These are phyloP conservation scores for Himantopus leucocephalus DNA, from an alignment of 2,113 vertebrate species.

Conservation along the genomic window DNA sequence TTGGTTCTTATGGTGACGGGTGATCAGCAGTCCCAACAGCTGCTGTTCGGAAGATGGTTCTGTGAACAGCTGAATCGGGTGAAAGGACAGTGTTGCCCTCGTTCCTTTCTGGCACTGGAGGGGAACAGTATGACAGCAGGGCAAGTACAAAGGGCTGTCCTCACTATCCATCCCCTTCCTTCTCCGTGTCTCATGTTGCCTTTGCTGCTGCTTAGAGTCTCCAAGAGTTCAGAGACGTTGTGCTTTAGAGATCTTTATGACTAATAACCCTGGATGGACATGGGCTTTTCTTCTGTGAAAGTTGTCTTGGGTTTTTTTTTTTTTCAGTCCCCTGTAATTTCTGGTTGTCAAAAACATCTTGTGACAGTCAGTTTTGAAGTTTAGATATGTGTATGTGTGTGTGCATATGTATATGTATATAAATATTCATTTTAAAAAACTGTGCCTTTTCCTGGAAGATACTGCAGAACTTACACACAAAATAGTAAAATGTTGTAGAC, in stretches of 20 bases:
- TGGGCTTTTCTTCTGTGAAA: background rate
- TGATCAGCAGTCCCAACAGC: background rate
- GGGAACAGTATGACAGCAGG: background rate
- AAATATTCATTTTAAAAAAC: background rate
- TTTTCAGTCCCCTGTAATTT: background rate
- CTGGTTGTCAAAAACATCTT: background rate
- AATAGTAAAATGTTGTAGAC: background rate
- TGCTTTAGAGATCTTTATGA: background rate
- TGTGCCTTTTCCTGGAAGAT: background rate
- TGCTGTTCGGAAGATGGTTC: background rate
- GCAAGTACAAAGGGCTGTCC: background rate
- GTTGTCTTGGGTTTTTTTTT: background rate
- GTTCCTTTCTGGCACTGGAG: background rate
- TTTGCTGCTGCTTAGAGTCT: background rate
- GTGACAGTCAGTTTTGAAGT: background rate
- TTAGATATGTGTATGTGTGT: background rate
- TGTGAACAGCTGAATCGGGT: background rate
- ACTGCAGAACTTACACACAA: background rate
- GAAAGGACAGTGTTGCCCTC: accelerated
- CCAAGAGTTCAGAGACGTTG: background rate
- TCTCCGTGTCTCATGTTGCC: background rate
- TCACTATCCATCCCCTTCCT: background rate
- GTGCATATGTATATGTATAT: background rate
- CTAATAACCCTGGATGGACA: background rate
- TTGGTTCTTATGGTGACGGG: accelerated